Base-by-base conservation (phyloP, 2,888 invertebrate species). In the Lypha dubia region DNA sequence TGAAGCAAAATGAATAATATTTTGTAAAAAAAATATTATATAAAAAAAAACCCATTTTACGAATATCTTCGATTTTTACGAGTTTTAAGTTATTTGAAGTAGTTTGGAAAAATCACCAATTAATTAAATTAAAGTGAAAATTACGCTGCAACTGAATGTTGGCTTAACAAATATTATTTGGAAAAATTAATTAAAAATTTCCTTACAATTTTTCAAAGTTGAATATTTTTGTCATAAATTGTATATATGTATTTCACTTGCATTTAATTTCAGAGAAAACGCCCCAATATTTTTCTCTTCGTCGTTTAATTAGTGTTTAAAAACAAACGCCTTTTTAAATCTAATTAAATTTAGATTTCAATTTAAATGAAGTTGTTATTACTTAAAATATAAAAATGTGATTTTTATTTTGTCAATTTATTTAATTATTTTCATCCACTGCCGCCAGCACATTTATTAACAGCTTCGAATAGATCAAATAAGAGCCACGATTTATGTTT, bases 361-460 rank as follows among this genome's bases (percentile, higher is more conserved):
- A 62, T 41, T 51, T 49, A 24, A 62, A 74, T 35, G 2, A 38
- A 35, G 62, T 38, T 38, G 49, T 74, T 53, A 8, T 17, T 24
- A 41, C 6, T 63, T 41, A 53, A 63, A 44, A 32, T 20, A 15
- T 28, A 41, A 74, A 53, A 17, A 56, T 38, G 68, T 83, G 77
- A 83, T 77, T 83, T 62, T 62, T 49, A 58, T 73, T 73, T 56
- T 28, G 51, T 67, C 53, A 51, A 65, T 62, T 44, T 74, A 51
- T 63, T 51, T 28, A 53, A 73, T 63, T 41, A 63, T 41, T 24
- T 74, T 63, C 41, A 51, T 38, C 38, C 17, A 62, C 24, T 51
- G 49, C 41, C 35, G 49, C 41, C 35, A 67, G 67, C 35, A 62
- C 24, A 49, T 46, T 58, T 58, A 56, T 58, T 20, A n/a, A 8